phyloP scores from a whole-genome alignment of 2,888 invertebrate genomes.

The Flabesymbios commensalis region DNA sequence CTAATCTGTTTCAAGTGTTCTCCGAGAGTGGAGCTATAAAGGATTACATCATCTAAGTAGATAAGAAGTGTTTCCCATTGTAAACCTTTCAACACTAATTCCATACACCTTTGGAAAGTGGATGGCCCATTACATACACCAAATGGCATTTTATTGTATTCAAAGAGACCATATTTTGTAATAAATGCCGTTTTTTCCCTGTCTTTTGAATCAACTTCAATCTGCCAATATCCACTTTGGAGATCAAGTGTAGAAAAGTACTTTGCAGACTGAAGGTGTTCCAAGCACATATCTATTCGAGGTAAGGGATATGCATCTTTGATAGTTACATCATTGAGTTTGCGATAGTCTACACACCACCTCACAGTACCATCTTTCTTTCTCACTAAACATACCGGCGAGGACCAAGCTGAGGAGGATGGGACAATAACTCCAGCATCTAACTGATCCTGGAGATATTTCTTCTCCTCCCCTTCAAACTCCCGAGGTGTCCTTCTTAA shows the following conservation, averaged over 20 bases:
- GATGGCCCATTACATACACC: conserved; percentile 7
- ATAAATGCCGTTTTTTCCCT: conserved; percentile 18
- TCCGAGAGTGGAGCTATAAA: conserved; percentile 2
- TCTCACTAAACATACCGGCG: neutral
- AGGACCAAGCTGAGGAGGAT: neutral
- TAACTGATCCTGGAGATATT: neutral
- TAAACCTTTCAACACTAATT: conserved; percentile 1
- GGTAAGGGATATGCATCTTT: conserved; percentile 33
- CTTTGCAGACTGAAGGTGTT: conserved; percentile 24
- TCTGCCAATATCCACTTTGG: conserved; percentile 37
- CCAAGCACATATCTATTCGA: conserved; percentile 28
- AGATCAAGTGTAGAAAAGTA: conserved; percentile 35
- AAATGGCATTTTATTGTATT: conserved; percentile 13
- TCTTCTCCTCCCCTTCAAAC: neutral
- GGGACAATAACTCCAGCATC: neutral
- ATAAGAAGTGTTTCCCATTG: conserved; percentile 2
- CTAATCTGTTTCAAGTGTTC: conserved; percentile 19
- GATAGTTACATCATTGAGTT: conserved; percentile 18
- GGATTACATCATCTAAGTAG: conserved; percentile 21
- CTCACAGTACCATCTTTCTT: neutral
- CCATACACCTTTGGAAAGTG: conserved; percentile 17
- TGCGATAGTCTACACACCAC: neutral
- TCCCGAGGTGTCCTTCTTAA: neutral
- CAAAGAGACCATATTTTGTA: conserved; percentile 4
- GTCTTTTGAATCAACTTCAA: conserved; percentile 18